Base-by-base conservation (phyloP, 1,140 invertebrate species). In the Reticulitermes speratus region DNA sequence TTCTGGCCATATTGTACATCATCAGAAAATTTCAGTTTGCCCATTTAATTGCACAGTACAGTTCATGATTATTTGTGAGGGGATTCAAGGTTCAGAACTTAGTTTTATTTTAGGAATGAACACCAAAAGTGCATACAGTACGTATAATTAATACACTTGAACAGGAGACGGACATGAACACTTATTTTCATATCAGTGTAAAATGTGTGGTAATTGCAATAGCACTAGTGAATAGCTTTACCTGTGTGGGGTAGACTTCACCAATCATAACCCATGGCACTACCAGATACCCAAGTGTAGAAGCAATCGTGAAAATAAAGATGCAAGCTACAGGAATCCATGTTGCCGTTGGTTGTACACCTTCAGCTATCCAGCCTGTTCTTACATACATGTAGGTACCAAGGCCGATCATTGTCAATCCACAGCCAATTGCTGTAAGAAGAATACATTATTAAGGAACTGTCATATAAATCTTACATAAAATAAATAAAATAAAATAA, bases 211-310 rank as follows among this genome's bases (percentile, higher is more conserved):
- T 55, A 55, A 21, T 5, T 55, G 19, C 0, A 55, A 19, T 16
- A 55, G 52, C 19, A 16, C 52, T 55, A 55, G 52, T 55, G 3
- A 55, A 19, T 1, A 19, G 19, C 1, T 65, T 86, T 84, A 90
- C 90, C 85, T 90, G 88, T 14, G 88, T 85, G 2, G 94, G 94
- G 89, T 95, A 95, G 14, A 95, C 93, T 89, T 95, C 94, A 6
- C 95, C 94, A 86, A 96, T 95, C 94, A 96, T 95, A 2, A 96
- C 92, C 94, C 94, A 95, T 0, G 95, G 95, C 12, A 96, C 93
- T 25, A 95, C 94, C 21, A 95, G 89, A 87, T 94, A 96, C 1
- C 95, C 95, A 32, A 95, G 89, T 0, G 94, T 95, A 81, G 94
- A 95, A 11, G 93, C 91, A 25, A 94, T 90, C 0, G 92, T 94